Conservation (phyloP, 2,888 invertebrate genomes). For the Drosophila kokeensis region DNA sequence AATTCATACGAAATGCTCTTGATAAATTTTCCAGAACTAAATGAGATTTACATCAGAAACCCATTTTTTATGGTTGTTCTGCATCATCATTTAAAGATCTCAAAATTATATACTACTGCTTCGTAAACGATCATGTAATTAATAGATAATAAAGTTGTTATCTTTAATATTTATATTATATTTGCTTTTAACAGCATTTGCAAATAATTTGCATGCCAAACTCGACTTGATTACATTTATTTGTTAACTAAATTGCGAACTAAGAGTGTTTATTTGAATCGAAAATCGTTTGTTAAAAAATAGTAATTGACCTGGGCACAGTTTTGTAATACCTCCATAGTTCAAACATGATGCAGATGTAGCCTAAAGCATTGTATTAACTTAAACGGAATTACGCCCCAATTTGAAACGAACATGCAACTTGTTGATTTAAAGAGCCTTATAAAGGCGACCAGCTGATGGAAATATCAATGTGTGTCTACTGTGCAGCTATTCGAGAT, state of each 20-base stretch:
- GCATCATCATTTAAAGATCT: not conserved
- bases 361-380: not conserved
- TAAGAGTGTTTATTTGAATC: not conserved
- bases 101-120: not conserved
- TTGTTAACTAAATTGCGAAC: not conserved
- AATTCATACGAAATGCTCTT: constrained; percentile 1
- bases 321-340: not conserved
- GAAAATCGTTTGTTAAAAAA: not conserved
- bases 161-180: too few species aligned
- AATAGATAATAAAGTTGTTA: not conserved
- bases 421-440: not conserved
- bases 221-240: not conserved
- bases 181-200: not conserved
- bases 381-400: constrained; percentile 1
- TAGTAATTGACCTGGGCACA: not conserved
- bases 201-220: not conserved
- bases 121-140: not conserved
- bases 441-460: constrained; percentile 26
- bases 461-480: not conserved
- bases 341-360: not conserved
- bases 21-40: constrained; percentile 5
- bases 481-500: constrained; percentile 5
- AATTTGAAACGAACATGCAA: constrained; percentile 23
- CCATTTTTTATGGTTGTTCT: not conserved
- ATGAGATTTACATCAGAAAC: not conserved